phyloP scores from a whole-genome alignment of 2,797 vertebrate genomes.

The Salarias fasciatus region DNA sequence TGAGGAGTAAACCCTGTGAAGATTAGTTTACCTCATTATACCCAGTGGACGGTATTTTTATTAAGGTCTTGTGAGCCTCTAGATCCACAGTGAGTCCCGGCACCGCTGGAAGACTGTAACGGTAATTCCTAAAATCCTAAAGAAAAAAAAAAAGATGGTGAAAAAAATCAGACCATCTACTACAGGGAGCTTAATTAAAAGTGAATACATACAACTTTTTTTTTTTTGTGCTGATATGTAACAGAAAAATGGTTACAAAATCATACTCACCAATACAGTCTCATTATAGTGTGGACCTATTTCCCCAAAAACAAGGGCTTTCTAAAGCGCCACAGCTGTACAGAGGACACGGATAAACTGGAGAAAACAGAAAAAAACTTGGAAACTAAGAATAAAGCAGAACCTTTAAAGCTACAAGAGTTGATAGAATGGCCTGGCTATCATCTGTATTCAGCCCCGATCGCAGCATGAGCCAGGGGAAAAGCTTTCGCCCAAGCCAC shows the following conservation, averaged over 20 bases:
- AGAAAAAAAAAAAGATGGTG: conserved; percentile 20
- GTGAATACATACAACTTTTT: not conserved
- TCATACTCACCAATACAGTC: conserved; percentile 93
- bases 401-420: not conserved
- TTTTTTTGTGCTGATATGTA: not conserved
- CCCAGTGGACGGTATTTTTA: conserved; percentile 94
- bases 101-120: conserved; percentile 95
- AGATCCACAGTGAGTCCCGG: conserved; percentile 96
- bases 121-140: conserved; percentile 98
- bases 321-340: conserved; percentile 95
- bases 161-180: not conserved
- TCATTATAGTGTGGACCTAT: conserved; percentile 99
- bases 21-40: conserved; percentile 90
- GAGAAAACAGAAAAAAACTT: conserved; percentile 20
- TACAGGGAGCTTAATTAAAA: conserved; percentile 1
- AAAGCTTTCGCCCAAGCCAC: conserved; percentile 98
- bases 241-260: conserved; percentile 6
- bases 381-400: not conserved
- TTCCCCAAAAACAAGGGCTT: conserved; percentile 96
- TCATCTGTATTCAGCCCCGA: conserved; percentile 98
- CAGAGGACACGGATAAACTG: conserved; percentile 97
- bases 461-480: conserved; percentile 94
- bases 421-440: conserved; percentile 60
- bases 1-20: not conserved
- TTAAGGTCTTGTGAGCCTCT: conserved; percentile 95